Percentiles rank a stretch among this genome's conserved stretches.
phyloP scores from a whole-genome alignment of 2,888 invertebrate genomes.

The Lasius platythorax region DNA sequence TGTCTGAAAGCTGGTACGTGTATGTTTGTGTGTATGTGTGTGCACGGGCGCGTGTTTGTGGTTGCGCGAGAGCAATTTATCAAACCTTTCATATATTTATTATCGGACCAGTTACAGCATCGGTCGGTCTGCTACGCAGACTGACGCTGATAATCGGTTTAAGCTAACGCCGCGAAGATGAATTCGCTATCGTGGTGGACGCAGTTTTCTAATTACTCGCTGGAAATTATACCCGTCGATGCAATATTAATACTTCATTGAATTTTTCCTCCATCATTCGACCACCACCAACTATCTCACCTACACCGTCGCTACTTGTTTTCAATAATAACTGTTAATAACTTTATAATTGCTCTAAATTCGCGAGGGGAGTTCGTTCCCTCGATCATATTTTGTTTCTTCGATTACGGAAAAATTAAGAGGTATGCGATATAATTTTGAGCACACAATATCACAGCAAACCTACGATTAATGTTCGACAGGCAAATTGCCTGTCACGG shows the following conservation, averaged over 20 bases:
- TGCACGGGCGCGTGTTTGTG: background rate
- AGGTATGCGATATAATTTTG: constrained; percentile 17
- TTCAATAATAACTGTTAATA: background rate
- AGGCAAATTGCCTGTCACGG: constrained; percentile 24
- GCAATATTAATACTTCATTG: constrained; percentile 31
- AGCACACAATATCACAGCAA: background rate
- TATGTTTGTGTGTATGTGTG: background rate
- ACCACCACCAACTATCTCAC: background rate
- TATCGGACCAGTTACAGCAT: constrained; percentile 58
- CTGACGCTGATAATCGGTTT: constrained; percentile 59
- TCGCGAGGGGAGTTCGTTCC: background rate
- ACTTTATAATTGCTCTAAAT: constrained; percentile 28
- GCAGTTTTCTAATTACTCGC: constrained; percentile 60
- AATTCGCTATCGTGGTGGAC: constrained; percentile 41
- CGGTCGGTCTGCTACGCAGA: constrained; percentile 54
- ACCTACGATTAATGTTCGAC: constrained; percentile 19
- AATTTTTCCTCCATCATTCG: constrained; percentile 30
- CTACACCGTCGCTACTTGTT: background rate
- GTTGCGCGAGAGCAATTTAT: constrained; percentile 72
- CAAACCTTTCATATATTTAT: constrained; percentile 76
- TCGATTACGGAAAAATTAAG: constrained; percentile 13
- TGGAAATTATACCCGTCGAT: constrained; percentile 31
- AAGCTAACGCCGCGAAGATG: constrained; percentile 48
- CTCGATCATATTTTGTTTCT: background rate
- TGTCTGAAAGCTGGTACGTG: constrained; percentile 28